Conservation (phyloP, 92 coral and sea anemone species). For the Palythoa grandiflora region DNA sequence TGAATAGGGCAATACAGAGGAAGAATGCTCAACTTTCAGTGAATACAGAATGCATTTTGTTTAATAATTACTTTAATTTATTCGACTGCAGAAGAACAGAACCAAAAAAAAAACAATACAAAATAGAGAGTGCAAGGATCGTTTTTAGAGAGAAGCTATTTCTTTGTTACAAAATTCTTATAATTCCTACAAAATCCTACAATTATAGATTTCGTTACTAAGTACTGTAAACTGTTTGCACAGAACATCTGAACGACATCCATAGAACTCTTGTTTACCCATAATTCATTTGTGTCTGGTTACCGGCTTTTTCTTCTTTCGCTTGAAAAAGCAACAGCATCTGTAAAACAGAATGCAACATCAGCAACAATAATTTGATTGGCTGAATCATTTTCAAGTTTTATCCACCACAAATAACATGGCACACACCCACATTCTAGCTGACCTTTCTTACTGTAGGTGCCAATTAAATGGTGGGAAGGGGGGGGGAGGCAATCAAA, state of each 20-base stretch:
- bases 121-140: background rate
- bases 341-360: slow-evolving; percentile 48
- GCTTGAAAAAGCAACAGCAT: slow-evolving; percentile 97
- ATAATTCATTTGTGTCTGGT: slow-evolving; percentile 80
- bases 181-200: slow-evolving; percentile 43
- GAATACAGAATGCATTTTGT: slow-evolving; percentile 12
- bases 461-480: no score
- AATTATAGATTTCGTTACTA: slow-evolving; percentile 23
- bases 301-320: slow-evolving; percentile 90
- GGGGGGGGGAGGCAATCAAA: no score
- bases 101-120: slow-evolving; percentile 4
- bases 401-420: no score
- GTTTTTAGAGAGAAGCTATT: slow-evolving; percentile 9
- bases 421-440: no score
- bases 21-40: background rate
- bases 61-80: background rate
- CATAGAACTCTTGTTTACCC: background rate
- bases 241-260: slow-evolving; percentile 18
- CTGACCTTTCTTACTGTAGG: no score
- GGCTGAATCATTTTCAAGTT: background rate
- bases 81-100: background rate
- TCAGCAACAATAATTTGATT: background rate
- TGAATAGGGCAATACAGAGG: background rate
- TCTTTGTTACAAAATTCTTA: slow-evolving; percentile 35
- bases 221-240: slow-evolving; percentile 14